Evolutionary conservation across 1,140 invertebrate genomes (phyloP), one percentile per base, ranked within the genome.

Genomic region (Trichonephila clavipes): DNA sequence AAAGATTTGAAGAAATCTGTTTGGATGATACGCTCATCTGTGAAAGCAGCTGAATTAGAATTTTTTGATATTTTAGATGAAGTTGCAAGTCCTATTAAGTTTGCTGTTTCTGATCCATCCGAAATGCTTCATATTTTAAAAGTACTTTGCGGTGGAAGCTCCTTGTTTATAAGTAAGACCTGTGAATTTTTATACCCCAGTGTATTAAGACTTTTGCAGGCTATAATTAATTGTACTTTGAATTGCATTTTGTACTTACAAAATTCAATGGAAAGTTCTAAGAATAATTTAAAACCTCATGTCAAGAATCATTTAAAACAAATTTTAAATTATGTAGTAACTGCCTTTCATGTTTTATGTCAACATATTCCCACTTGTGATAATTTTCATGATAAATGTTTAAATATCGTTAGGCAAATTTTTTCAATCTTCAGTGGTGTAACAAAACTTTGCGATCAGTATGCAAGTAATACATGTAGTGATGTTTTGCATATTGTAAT

Each of bases 11-110:
- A 62, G 28, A 88, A 21, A 18, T 86, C 66, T 4, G 19, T 44
- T 44, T 7, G 72, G 28, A 10, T 62, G 40, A 34, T 88, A 0
- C 21, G 28, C 24, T 51, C 85, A 40, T 69, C 69, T 7, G 8
- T 82, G 19, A 62, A 66, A 61, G 18, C 21, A 19, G 85, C 86
- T 2, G 66, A 93, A 24, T 19, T 62, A 18, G 92, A 93, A 93
- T 21, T 93, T 51, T 7, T 59, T 5, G n/a, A 51, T 16, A 88
- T n/a, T n/a, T 72, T 87, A n/a, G 61, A 90, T 62, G 72, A 90
- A 82, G 24, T 82, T 40, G 86, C 66, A 51, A 51, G 51, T 51
- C 51, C 51, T 51, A 51, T 51, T 58, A 59, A 58, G 10, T 51
- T 8, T 16, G 16, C 3, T 40, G 28, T 77, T 28, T 28, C n/a